These are phyloP conservation scores for Sclerodermus sp. DNA, from an alignment of 2,888 invertebrate species.

Conservation along the genomic window DNA sequence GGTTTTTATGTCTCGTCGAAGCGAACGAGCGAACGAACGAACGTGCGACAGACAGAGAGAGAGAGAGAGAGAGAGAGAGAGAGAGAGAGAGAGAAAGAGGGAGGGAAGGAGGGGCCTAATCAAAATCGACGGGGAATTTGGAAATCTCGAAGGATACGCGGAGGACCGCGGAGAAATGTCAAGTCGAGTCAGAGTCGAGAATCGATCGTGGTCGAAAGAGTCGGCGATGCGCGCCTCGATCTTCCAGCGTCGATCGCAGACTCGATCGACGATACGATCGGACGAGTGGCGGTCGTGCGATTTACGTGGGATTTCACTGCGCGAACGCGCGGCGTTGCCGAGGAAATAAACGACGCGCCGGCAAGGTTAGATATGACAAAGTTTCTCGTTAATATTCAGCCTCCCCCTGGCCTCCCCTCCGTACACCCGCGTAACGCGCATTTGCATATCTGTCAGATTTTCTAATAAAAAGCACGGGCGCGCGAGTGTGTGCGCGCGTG, in stretches of 20 bases:
- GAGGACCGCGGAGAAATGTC: no score
- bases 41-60: no score
- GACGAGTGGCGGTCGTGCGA: no score
- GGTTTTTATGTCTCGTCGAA: no score
- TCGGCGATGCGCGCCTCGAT: no score
- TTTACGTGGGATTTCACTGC: background rate
- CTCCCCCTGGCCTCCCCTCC: background rate
- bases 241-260: no score
- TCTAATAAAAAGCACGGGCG: background rate
- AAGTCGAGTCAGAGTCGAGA: no score
- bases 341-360: slow-evolving; percentile 1
- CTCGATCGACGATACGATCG: no score
- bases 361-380: slow-evolving; percentile 14
- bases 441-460: slow-evolving; percentile 13
- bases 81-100: slow-evolving; percentile 4
- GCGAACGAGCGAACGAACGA: no score
- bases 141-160: slow-evolving; percentile 1
- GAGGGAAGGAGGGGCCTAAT: slow-evolving; percentile 7
- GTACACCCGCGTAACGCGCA: background rate
- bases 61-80: slow-evolving; percentile 1
- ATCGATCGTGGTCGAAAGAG: no score
- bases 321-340: background rate
- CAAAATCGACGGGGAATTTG: slow-evolving; percentile 14
- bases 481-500: background rate
- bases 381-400: slow-evolving; percentile 15